A percentile compares a stretch with the other conserved stretches of the same genome.
Evolutionary conservation across 1,140 invertebrate genomes (phyloP).

Genomic region (Drosophila persimilis): DNA sequence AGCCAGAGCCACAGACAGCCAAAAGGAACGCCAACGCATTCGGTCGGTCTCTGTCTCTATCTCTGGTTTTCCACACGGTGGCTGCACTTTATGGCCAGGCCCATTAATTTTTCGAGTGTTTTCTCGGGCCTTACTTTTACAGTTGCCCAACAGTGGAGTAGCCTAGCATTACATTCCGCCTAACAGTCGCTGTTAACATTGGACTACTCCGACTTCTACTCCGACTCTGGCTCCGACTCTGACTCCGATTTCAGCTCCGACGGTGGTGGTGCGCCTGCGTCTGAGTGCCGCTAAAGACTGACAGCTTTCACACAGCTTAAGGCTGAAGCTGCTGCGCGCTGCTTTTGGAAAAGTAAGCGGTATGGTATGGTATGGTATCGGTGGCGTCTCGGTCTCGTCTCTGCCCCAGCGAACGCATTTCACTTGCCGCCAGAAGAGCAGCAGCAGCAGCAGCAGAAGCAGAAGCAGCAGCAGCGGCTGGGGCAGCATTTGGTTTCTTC

Average conservation of each 20-base stretch:
- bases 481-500: conserved; percentile 28
- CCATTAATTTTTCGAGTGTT: conserved; percentile 49
- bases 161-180: conserved; percentile 41
- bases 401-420: conserved; percentile 60
- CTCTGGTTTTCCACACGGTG: conserved; percentile 49
- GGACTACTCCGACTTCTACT: conserved; percentile 6
- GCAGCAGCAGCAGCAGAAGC: conserved; percentile 6
- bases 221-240: conserved; percentile 23
- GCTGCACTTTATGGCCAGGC: conserved; percentile 54
- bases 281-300: conserved; percentile 69
- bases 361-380: conserved; percentile 15
- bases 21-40: conserved; percentile 38
- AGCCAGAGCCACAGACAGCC: conserved; percentile 36
- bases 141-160: conserved; percentile 19
- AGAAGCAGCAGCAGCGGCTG: conserved; percentile 9
- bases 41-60: background rate
- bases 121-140: conserved; percentile 38
- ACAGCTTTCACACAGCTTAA: conserved; percentile 69
- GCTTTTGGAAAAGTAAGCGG: conserved; percentile 75
- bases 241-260: conserved; percentile 24
- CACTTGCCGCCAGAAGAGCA: conserved; percentile 60
- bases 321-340: conserved; percentile 39
- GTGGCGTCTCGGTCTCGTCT: background rate
- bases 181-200: conserved; percentile 51
- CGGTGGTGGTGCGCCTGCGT: conserved; percentile 61